Evolutionary conservation across 2,797 vertebrate species (phyloP).

Genomic region (Steatocranus sp.): DNA sequence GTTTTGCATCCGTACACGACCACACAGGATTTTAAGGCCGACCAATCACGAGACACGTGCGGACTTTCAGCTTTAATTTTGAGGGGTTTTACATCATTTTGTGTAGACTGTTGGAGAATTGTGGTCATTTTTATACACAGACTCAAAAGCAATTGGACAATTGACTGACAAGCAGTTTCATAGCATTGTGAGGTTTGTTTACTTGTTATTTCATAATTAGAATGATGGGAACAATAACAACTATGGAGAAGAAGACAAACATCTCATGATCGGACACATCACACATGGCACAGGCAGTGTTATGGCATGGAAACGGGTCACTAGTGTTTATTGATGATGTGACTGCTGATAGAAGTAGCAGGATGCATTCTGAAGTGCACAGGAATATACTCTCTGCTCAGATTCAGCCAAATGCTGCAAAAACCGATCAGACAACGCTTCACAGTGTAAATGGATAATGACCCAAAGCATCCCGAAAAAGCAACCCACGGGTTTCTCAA

Average conservation of each 20-base stretch:
- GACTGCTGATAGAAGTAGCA: not conserved
- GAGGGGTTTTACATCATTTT: not conserved
- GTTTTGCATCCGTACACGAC: not conserved
- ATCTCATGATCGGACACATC: not conserved
- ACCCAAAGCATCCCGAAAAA: not conserved
- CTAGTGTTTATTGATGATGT: not conserved
- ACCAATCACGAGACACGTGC: not conserved
- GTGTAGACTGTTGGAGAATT: not conserved
- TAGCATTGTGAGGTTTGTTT: not conserved
- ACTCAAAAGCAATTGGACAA: not conserved
- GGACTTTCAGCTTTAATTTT: conserved; percentile 48
- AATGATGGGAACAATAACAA: not conserved
- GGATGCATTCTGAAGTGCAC: not conserved
- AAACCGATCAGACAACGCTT: not conserved
- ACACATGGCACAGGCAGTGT: not conserved
- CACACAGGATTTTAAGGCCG: not conserved
- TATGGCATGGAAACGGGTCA: not conserved
- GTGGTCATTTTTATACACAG: not conserved
- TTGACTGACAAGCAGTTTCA: not conserved
- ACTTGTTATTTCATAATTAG: not conserved
- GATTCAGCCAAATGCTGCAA: not conserved
- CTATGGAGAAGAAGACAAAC: not conserved
- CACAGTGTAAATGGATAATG: not conserved
- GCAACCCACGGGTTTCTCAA: not conserved
- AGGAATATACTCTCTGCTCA: not conserved